phyloP scores from a whole-genome alignment of 2,113 vertebrate genomes.

The Chaenogobius annularis region DNA sequence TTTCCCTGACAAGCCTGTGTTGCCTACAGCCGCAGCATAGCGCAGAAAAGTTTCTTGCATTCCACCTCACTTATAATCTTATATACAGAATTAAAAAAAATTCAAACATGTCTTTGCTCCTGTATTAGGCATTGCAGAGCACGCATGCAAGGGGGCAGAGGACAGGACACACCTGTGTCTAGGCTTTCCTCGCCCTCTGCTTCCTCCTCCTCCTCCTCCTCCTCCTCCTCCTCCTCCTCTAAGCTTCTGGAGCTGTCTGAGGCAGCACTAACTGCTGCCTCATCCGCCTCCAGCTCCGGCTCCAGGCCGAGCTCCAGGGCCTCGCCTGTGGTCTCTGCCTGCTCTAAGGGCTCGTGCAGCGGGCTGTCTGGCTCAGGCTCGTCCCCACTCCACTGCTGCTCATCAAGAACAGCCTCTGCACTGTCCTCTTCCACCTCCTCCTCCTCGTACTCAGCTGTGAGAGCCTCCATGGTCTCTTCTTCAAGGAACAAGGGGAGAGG shows the following conservation, averaged over 20 bases:
- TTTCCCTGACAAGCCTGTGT: constrained; percentile 81
- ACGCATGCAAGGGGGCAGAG: constrained; percentile 84
- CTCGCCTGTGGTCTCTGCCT: constrained; percentile 78
- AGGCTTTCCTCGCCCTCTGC: constrained; percentile 77
- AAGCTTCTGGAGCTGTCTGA: constrained; percentile 78
- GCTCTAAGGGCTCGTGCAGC: constrained; percentile 77
- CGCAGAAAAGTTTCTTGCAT: constrained; percentile 68
- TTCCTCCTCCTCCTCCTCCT: constrained; percentile 76
- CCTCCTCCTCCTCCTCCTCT: constrained; percentile 69
- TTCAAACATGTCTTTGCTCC: constrained; percentile 43
- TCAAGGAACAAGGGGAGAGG: constrained; percentile 85
- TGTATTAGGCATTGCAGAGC: constrained; percentile 66
- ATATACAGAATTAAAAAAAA: constrained; percentile 45
- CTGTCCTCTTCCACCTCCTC: constrained; percentile 79
- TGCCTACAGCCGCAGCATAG: constrained; percentile 81
- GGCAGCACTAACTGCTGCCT: constrained; percentile 76
- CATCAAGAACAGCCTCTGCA: constrained; percentile 84
- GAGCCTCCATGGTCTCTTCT: constrained; percentile 89
- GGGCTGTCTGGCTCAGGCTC: constrained; percentile 79
- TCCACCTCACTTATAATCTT: constrained; percentile 57
- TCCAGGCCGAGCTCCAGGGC: constrained; percentile 75
- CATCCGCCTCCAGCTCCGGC: constrained; percentile 62
- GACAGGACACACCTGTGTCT: constrained; percentile 89
- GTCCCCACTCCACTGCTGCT: constrained; percentile 82
- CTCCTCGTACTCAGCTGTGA: constrained; percentile 80